Conservation (phyloP, 2,888 invertebrate genomes). For the Acleris sparsana region DNA sequence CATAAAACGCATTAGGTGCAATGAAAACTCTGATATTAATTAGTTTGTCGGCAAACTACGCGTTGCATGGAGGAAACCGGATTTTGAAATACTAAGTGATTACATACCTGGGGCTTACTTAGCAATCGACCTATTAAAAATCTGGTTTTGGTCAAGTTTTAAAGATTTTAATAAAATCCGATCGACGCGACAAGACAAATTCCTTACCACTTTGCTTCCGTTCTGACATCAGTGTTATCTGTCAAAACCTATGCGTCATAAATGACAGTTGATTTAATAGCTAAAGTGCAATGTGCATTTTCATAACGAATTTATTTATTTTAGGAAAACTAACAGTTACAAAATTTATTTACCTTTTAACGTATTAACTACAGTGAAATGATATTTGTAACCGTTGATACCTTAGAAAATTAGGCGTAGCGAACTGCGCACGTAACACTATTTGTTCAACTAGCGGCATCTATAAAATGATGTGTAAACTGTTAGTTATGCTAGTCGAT, state of each 20-base stretch:
- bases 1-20: conserved; percentile 1
- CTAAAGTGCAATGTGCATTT: not conserved
- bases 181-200: conserved; percentile 5
- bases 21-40: conserved; percentile 1
- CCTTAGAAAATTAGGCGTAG: not conserved
- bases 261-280: not conserved
- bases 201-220: not conserved
- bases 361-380: not conserved
- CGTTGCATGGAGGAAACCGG: conserved; percentile 44
- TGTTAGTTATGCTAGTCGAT: not conserved
- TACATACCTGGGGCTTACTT: conserved; percentile 47
- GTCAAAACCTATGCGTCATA: not conserved
- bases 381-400: not conserved
- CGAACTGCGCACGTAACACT: not conserved
- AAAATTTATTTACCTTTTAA: no score
- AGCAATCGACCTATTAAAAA: conserved; percentile 44
- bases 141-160: conserved; percentile 48
- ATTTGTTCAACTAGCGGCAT: conserved; percentile 3
- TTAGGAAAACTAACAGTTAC: no score
- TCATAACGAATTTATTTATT: no score
- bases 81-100: conserved; percentile 43
- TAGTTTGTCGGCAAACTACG: not conserved
- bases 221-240: conserved; percentile 1
- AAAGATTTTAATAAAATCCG: conserved; percentile 18
- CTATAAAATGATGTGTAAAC: not conserved